Evolutionary conservation across 2,888 invertebrate genomes (phyloP), one percentile per base, ranked within the genome.

Genomic region (Protonemura montana): DNA sequence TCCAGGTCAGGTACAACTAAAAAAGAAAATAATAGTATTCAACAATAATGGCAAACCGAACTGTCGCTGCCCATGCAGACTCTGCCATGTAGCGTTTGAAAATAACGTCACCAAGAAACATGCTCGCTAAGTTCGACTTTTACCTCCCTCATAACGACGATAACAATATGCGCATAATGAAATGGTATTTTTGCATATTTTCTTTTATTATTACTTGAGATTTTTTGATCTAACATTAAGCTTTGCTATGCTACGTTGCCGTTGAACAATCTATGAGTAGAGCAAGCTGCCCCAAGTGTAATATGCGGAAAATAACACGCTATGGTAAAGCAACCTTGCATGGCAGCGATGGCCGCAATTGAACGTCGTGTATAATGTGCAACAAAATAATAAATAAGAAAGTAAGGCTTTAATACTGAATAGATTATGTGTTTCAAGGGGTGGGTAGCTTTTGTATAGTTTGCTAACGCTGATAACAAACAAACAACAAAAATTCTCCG

Each of bases 81-180:
- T 59, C 59, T 21, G 21, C 59, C 7, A 59, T 59, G 59, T n/a
- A n/a, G n/a, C n/a, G n/a, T 21, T 59, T 59, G 6, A 59, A 59
- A 59, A 59, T 59, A 59, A 59, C 21, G 59, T 59, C 59, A 59
- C 59, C 59, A 10, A 2, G 59, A 13, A 13, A 13, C 59, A 7
- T 59, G 59, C 6, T 13, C 59, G 59, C 59, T 13, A 3, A 10
- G 59, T 59, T 21, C 13, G 59, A 59, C 1, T 59, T 16, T 59
- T 59, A 59, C 21, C 21, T 59, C 6, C 21, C 35, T 35, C 10
- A 35, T 35, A 10, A 35, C 35, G 5, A 10, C 35, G 35, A 35
- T 59, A 59, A 59, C 59, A 21, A 59, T 59, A 59, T 59, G 59
- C 59, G 59, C 59, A 59, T 59, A 59, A 59, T 59, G 59, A 59